phyloP scores from a whole-genome alignment of 2,888 invertebrate species.

The Agriopis leucophaearia region DNA sequence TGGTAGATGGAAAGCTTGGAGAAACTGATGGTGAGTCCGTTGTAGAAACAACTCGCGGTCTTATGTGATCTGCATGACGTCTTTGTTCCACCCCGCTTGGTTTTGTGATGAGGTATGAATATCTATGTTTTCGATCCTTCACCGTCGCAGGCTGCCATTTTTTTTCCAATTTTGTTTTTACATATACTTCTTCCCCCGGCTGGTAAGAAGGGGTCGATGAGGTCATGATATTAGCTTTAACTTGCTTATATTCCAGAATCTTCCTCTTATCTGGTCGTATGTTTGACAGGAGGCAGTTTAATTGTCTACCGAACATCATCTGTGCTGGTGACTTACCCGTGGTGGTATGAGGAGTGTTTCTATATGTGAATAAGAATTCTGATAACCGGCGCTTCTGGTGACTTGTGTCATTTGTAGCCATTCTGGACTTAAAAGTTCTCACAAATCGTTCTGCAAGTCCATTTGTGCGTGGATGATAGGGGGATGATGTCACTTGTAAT shows the following conservation, averaged over 20 bases:
- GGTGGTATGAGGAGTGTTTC: slow-evolving; percentile 1
- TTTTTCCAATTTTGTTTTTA: not conserved
- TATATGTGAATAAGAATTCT: not conserved
- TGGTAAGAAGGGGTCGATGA: not conserved
- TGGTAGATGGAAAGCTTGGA: not conserved
- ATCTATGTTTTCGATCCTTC: not conserved
- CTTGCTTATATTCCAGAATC: not conserved
- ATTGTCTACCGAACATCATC: slow-evolving; percentile 1
- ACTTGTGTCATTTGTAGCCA: not conserved
- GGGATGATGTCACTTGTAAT: not conserved
- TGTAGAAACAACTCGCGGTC: not conserved
- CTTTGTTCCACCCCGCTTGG: not conserved
- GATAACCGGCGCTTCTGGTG: not conserved
- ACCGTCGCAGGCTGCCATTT: not conserved
- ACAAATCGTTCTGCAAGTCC: slow-evolving; percentile 2
- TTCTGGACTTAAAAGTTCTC: slow-evolving; percentile 1
- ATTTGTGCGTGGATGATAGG: slow-evolving; percentile 4
- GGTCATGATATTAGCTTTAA: not conserved
- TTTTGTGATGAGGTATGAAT: not conserved
- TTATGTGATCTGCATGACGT: not conserved
- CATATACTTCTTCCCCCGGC: not conserved
- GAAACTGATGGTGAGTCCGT: not conserved
- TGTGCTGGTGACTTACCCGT: not conserved
- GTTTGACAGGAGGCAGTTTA: not conserved
- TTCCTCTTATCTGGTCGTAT: not conserved